Evolutionary conservation across 1,140 invertebrate genomes (phyloP).

Genomic region (Atta colombica): DNA sequence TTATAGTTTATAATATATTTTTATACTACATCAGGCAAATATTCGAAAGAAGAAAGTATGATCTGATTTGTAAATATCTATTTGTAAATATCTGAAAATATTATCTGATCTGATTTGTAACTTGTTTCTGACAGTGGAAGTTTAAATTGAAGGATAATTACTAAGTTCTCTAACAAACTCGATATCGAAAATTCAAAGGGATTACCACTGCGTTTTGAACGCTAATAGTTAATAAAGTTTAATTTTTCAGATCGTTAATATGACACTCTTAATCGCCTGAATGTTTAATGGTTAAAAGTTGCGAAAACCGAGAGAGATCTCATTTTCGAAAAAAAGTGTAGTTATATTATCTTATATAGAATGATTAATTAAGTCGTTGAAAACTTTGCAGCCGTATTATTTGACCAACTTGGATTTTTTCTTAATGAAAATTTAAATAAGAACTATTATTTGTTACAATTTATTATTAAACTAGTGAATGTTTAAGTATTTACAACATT

Average conservation of each 20-base stretch:
- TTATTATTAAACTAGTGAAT: too few relatives aligned
- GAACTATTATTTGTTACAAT: too few relatives aligned
- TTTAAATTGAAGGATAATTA: constrained; percentile 15
- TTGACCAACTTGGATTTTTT: not conserved
- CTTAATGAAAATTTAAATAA: too few relatives aligned
- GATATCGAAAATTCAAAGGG: constrained; percentile 8
- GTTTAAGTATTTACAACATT: not conserved
- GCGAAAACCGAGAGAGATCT: not conserved
- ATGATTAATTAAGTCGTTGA: not conserved
- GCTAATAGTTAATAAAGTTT: constrained; percentile 15
- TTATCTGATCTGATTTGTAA: not conserved
- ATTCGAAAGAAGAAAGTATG: not conserved
- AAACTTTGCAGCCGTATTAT: not conserved
- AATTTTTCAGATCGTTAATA: not conserved
- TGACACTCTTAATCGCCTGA: not conserved
- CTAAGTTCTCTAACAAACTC: not conserved
- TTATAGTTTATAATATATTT: not conserved
- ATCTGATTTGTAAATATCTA: not conserved
- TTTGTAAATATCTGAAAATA: too few relatives aligned
- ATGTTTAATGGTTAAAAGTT: constrained; percentile 31
- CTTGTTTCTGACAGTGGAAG: not conserved
- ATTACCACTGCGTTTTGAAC: not conserved
- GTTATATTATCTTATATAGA: not conserved
- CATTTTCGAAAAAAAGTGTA: not conserved
- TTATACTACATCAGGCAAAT: not conserved